These are phyloP conservation scores for Leptocoma aspasia DNA, from an alignment of 2,113 vertebrate genomes.

Conservation along the genomic window DNA sequence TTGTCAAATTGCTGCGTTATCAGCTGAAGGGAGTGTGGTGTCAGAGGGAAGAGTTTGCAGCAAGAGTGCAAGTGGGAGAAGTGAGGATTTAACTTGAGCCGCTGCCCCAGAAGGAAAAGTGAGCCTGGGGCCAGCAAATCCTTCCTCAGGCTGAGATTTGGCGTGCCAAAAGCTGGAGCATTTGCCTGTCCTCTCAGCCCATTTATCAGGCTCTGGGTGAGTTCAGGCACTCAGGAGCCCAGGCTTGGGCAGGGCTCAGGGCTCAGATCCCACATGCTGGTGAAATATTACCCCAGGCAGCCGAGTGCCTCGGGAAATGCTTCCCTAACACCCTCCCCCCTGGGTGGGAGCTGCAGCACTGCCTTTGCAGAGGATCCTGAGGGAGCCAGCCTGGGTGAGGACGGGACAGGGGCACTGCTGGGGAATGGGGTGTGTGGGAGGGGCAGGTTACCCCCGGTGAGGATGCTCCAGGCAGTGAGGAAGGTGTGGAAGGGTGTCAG, in stretches of 20 bases:
- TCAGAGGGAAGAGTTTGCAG: neutral
- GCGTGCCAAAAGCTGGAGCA: neutral
- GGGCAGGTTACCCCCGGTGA: neutral
- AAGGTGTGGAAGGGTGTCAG: neutral
- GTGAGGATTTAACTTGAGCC: neutral
- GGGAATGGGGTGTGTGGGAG: neutral
- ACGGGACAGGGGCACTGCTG: neutral
- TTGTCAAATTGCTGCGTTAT: rapidly evolving
- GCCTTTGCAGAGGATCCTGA: rapidly evolving
- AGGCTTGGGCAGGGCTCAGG: neutral
- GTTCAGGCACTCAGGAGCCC: rapidly evolving
- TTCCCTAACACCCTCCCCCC: neutral
- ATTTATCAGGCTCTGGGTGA: rapidly evolving
- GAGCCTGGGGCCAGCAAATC: neutral
- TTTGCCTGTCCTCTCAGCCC: rapidly evolving
- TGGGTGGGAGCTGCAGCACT: neutral
- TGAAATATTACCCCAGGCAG: neutral
- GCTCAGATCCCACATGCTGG: neutral
- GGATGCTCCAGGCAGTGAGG: neutral
- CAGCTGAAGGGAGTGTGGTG: rapidly evolving
- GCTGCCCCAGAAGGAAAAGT: neutral
- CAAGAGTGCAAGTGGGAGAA: neutral
- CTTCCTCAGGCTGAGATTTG: rapidly evolving
- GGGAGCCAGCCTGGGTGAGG: neutral
- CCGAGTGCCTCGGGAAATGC: rapidly evolving